Evolutionary conservation across 2,113 vertebrate genomes (phyloP), one percentile per base, ranked within the genome.

Genomic region (Aplodontia rufa): DNA sequence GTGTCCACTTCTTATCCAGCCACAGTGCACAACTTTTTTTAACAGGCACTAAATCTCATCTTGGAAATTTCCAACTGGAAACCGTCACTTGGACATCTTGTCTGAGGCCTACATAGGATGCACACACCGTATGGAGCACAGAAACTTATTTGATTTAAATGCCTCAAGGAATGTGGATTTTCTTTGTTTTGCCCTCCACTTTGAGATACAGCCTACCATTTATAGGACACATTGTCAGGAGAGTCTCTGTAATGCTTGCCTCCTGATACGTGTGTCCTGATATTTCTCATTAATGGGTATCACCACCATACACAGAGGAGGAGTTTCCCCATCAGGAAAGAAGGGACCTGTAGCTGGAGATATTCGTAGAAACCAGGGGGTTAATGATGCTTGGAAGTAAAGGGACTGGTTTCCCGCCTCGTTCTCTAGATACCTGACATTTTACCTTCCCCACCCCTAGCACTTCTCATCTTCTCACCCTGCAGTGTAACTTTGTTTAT

Each of bases 1-100:
- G 75, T 96, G 80, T 95, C 42, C 74, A 37, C 72, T 76, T 90
- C 62, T 87, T 68, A 93, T 74, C 62, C 71, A 95, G 37, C 82
- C 91, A 83, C 30, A 45, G 62, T 68, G 64, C 91, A 84, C 37
- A 66, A 0, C 42, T 58, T 14, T 45, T 79, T 87, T 84, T 32
- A 89, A 42, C 26, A 49, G 40, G 40, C 32, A 1, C 28, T 94
- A 78, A 96, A 74, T 94, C 80, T 71, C 49, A 49, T n/a, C 28
- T 84, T 69, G 13, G 87, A 89, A 93, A 79, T 42, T 69, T 89
- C 60, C 60, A 14, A 87, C 32, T 82, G 81, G 76, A 92, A 91
- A 92, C 22, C 78, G 87, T 78, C 53, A 42, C 82, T 94, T 72
- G 8, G 40, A 95, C 66, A 71, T 55, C n/a, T 76, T 49, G 32